Conservation (phyloP, 2,113 vertebrate species). For the Baryphthengus martii region DNA sequence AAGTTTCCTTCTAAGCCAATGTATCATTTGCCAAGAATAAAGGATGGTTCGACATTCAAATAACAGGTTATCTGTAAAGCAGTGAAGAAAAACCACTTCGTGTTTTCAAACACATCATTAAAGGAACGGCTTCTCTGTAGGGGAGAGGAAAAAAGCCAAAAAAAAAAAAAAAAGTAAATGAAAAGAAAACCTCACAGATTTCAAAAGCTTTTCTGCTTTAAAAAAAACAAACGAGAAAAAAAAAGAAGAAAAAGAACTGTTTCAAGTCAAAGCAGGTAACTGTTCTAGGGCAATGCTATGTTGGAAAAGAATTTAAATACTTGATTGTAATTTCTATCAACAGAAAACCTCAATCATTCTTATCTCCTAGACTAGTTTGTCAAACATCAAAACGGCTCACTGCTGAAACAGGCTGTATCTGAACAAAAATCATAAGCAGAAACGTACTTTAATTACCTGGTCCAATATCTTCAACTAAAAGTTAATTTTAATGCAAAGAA, state of each 20-base stretch:
- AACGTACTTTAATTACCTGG: slow-evolving; percentile 36
- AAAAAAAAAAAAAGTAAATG: background rate
- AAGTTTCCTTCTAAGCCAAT: background rate
- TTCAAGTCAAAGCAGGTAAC: background rate
- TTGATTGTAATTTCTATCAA: slow-evolving; percentile 36
- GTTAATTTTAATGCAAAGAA: background rate
- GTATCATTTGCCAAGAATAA: background rate
- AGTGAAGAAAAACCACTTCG: background rate
- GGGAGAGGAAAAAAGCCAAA: fast-evolving
- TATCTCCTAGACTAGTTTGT: slow-evolving; percentile 43
- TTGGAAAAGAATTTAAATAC: slow-evolving; percentile 14
- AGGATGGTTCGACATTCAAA: background rate
- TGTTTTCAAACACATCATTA: slow-evolving; percentile 11
- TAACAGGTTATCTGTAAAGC: background rate
- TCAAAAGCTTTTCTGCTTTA: background rate
- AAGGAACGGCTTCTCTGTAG: background rate
- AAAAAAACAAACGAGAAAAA: background rate
- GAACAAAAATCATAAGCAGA: background rate
- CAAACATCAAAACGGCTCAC: slow-evolving; percentile 7
- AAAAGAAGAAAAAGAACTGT: background rate
- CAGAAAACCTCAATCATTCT: slow-evolving; percentile 33
- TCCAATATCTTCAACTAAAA: background rate
- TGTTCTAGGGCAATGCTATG: background rate
- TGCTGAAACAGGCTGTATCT: slow-evolving; percentile 5
- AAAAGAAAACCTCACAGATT: background rate